Conservation (phyloP, 2,113 vertebrate genomes). For the Pycnonotus jocosus region DNA sequence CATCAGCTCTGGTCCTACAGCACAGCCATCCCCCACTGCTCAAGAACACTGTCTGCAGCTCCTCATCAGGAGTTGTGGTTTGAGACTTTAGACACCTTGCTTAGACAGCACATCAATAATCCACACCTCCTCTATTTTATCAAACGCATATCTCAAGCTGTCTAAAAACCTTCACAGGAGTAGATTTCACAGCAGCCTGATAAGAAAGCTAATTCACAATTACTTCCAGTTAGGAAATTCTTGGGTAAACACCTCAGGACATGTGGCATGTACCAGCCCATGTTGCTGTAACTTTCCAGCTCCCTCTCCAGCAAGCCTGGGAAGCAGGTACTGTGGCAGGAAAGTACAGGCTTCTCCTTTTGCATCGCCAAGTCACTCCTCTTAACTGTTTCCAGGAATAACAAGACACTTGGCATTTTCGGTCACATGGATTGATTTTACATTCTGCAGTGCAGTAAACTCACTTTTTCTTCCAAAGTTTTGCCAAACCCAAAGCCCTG, state of each 20-base stretch:
- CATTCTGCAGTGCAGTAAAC: conserved; percentile 19
- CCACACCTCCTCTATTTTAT: conserved; percentile 7
- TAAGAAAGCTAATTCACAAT: conserved; percentile 9
- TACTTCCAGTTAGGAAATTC: conserved; percentile 41
- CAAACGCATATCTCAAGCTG: not conserved
- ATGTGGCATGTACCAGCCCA: not conserved
- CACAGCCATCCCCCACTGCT: not conserved
- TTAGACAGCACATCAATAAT: conserved; percentile 13
- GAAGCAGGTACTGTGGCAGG: not conserved
- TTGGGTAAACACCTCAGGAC: not conserved
- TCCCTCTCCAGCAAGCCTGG: not conserved
- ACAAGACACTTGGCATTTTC: not conserved
- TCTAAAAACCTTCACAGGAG: not conserved
- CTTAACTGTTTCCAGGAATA: conserved; percentile 39
- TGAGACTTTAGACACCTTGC: not conserved
- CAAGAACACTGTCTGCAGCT: not conserved
- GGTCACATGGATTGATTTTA: not conserved
- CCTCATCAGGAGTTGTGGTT: not conserved
- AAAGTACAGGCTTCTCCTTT: conserved; percentile 22
- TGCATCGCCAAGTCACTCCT: not conserved
- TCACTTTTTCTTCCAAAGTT: not conserved
- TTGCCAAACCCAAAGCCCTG: not conserved
- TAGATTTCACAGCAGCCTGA: conserved; percentile 14
- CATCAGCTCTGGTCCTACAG: not conserved
- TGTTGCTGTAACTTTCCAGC: not conserved